phyloP scores from a whole-genome alignment of 2,888 invertebrate genomes.

The Lycaena phlaeas region DNA sequence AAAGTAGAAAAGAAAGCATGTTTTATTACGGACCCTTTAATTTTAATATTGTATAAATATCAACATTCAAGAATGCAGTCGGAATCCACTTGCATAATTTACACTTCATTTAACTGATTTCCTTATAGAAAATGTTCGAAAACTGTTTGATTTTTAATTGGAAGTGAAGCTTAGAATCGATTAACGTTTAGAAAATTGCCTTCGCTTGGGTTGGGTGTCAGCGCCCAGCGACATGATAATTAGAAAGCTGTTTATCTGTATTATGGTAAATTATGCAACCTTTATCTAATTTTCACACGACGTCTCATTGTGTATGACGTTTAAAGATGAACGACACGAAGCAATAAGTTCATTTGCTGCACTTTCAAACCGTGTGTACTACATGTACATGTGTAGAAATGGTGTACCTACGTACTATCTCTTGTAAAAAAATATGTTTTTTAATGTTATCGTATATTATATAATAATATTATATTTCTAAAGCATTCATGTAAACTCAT shows the following conservation, averaged over 20 bases:
- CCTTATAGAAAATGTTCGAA: neutral
- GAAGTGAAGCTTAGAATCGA: neutral
- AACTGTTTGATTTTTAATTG: neutral
- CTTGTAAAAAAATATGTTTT: too few species aligned
- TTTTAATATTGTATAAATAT: too few species aligned
- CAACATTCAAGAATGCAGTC: too few species aligned
- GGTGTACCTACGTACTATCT: too few species aligned
- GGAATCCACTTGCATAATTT: too few species aligned
- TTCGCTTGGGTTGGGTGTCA: neutral
- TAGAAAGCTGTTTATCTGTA: conserved; percentile 3
- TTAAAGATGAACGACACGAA: neutral
- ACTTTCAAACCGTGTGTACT: neutral
- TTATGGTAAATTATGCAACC: conserved; percentile 5
- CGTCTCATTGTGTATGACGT: neutral
- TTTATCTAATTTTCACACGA: conserved; percentile 7
- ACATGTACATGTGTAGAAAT: too few species aligned
- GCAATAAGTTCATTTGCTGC: neutral
- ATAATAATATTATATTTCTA: too few species aligned
- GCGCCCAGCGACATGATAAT: neutral
- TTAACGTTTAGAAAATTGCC: neutral
- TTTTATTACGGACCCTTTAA: too few species aligned
- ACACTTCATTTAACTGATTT: too few species aligned
- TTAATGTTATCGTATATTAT: too few species aligned
- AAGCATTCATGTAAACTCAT: too few species aligned
- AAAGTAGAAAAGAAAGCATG: too few species aligned